These are phyloP conservation scores for Xylota sylvarum DNA, from an alignment of 2,888 invertebrate genomes.

Conservation along the genomic window DNA sequence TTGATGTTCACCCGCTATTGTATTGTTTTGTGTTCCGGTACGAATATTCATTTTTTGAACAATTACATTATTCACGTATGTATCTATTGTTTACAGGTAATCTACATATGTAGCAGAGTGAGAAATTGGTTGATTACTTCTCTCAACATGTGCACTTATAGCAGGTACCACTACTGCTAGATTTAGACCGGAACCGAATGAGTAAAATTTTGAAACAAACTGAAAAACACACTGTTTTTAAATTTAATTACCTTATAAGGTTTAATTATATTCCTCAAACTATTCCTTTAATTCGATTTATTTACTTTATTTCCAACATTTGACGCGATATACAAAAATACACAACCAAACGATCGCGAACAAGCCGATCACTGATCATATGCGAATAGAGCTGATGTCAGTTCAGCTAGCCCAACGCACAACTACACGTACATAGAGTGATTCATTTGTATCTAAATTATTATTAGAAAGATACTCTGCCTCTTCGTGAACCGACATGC, in stretches of 20 bases:
- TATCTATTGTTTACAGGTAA: too few relatives aligned
- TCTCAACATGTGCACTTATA: too few relatives aligned
- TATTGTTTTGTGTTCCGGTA: too few relatives aligned
- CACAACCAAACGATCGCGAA: slow-evolving; percentile 14
- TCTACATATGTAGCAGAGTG: too few relatives aligned
- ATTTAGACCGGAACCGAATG: too few relatives aligned
- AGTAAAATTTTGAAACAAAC: too few relatives aligned
- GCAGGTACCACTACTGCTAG: too few relatives aligned
- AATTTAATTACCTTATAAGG: not conserved
- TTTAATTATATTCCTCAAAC: not conserved
- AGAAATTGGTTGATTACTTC: too few relatives aligned
- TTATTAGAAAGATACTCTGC: slow-evolving; percentile 24
- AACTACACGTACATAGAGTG: not conserved
- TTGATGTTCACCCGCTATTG: too few relatives aligned
- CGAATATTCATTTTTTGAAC: too few relatives aligned
- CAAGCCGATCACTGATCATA: slow-evolving; percentile 31
- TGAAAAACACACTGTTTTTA: too few relatives aligned
- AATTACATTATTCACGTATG: too few relatives aligned
- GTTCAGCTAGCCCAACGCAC: not conserved
- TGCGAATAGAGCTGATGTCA: slow-evolving; percentile 17
- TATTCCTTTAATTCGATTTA: not conserved
- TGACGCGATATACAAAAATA: not conserved
- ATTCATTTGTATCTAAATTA: slow-evolving; percentile 2
- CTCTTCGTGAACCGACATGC: not conserved
- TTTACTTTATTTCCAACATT: not conserved